Base-by-base conservation (phyloP, 1,140 invertebrate genomes). In the Mesaphorura yosii region DNA sequence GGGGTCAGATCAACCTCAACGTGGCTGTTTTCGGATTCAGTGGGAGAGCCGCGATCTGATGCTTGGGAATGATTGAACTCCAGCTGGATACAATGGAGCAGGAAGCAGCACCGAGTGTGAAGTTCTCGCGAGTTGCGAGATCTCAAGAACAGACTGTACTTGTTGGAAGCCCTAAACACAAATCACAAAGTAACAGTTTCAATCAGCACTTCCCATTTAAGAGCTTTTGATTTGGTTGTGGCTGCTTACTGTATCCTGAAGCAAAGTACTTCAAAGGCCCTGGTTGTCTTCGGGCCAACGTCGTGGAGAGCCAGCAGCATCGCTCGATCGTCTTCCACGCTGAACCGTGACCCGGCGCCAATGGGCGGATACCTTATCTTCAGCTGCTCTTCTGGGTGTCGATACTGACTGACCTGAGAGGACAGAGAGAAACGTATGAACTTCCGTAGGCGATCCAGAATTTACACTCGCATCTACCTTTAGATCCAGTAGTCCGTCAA, bases 31-130 rank as follows among this genome's bases (percentile, higher is more conserved):
- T n/a, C n/a, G n/a, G n/a, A n/a, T n/a, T n/a, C n/a, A n/a, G n/a
- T n/a, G n/a, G n/a, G n/a, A n/a, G n/a, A n/a, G n/a, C n/a, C n/a
- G n/a, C n/a, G n/a, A n/a, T n/a, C n/a, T n/a, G n/a, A n/a, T n/a
- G n/a, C n/a, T n/a, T n/a, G n/a, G n/a, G n/a, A n/a, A n/a, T n/a
- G n/a, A n/a, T n/a, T n/a, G n/a, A n/a, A n/a, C 38, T 51, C 48
- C 14, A 40, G 38, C 19, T 42, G 4, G 15, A 39, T 42, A 34
- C 38, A 40, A 15, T 51, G 20, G 29, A 51, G 25, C 17, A 51
- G 48, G 22, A 51, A 40, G 34, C 27, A 40, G 27, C 29, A 51
- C n/a, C 48, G 48, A 3, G 34, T 38, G 41, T 40, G n/a, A 23
- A 51, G 48, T 26, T 51, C 48, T 26, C 41, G 34, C n/a, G 15